These are phyloP conservation scores for Bombus breviceps DNA, from an alignment of 1,140 invertebrate genomes.

Conservation along the genomic window DNA sequence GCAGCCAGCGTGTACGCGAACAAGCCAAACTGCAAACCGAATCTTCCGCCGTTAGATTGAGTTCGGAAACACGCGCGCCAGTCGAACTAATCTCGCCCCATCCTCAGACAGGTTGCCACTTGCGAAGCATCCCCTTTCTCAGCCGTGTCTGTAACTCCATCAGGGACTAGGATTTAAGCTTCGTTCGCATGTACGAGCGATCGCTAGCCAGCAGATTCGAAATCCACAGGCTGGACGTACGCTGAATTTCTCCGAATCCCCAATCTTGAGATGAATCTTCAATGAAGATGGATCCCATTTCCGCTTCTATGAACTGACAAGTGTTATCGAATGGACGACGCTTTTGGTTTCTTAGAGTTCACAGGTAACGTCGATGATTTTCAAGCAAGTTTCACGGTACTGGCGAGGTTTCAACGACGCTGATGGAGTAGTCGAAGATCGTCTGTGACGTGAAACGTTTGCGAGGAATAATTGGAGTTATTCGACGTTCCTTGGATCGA, in stretches of 20 bases:
- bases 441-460: not conserved
- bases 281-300: slow-evolving; percentile 2
- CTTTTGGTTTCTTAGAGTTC: not conserved
- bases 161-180: slow-evolving; percentile 63
- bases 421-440: not conserved
- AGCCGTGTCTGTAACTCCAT: slow-evolving; percentile 60
- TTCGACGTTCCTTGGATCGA: not conserved
- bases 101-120: slow-evolving; percentile 25
- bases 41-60: slow-evolving; percentile 72
- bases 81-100: slow-evolving; percentile 70
- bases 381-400: not conserved
- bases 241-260: not conserved
- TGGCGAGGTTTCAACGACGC: not conserved
- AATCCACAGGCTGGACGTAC: slow-evolving; percentile 14
- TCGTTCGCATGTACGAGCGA: slow-evolving; percentile 65
- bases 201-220: slow-evolving; percentile 40
- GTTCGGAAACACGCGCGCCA: slow-evolving; percentile 73
- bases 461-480: not conserved
- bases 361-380: not conserved
- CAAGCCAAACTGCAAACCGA: slow-evolving; percentile 71
- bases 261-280: slow-evolving; percentile 16
- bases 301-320: not conserved
- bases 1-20: slow-evolving; percentile 27
- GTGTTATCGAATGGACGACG: not conserved
- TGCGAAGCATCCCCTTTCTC: slow-evolving; percentile 17